A percentile compares a stretch with the other conserved stretches of the same genome.
Evolutionary conservation across 2,113 vertebrate species (phyloP).

Genomic region (Kobus ellipsiprymnus): DNA sequence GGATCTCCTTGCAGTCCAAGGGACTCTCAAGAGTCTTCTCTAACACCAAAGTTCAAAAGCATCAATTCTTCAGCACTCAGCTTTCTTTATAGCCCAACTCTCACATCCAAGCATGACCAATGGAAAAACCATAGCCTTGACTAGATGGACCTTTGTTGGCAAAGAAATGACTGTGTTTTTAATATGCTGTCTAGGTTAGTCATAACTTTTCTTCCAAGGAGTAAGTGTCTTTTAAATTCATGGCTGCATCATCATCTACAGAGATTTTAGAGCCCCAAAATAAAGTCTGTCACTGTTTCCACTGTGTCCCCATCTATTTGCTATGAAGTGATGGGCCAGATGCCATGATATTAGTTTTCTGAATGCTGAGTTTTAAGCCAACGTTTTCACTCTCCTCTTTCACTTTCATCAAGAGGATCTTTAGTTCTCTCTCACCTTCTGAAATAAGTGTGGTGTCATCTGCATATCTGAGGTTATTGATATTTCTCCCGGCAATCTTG

Average conservation of each 20-base stretch:
- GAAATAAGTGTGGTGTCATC: not conserved
- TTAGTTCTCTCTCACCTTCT: not conserved
- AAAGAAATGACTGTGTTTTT: not conserved
- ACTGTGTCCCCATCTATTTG: not conserved
- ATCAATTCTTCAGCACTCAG: rapidly evolving
- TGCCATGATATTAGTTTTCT: not conserved
- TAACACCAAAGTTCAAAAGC: not conserved
- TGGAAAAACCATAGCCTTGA: not conserved
- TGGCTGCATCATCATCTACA: not conserved
- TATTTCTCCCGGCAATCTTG: not conserved
- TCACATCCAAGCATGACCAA: not conserved
- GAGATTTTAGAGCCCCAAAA: not conserved
- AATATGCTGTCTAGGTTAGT: not conserved
- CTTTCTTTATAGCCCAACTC: not conserved
- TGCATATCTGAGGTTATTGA: not conserved
- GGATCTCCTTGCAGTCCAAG: not conserved
- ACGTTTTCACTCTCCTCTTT: not conserved
- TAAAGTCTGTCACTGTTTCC: not conserved
- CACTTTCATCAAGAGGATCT: not conserved
- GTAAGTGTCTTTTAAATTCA: not conserved
- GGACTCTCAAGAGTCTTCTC: not conserved
- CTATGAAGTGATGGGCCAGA: not conserved
- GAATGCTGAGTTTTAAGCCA: not conserved
- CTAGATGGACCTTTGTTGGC: not conserved
- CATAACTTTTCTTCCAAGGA: not conserved